Percentiles rank a stretch among this genome's conserved stretches.
phyloP scores from a whole-genome alignment of 2,797 vertebrate species.

The Stomatorhinus walkeri region DNA sequence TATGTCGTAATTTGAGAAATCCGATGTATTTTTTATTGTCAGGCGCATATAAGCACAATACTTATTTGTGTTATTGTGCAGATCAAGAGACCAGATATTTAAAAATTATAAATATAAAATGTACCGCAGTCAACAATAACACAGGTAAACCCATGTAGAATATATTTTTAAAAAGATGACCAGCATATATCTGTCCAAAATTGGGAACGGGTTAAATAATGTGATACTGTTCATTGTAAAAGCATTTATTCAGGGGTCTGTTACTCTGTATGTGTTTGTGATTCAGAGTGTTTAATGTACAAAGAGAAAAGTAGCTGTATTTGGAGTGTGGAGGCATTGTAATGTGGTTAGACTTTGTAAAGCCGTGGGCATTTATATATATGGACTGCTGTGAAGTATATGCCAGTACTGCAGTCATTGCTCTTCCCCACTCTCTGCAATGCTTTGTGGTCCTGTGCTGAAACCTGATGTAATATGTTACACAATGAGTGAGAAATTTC shows the following conservation, averaged over 20 bases:
- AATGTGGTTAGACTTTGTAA: neutral
- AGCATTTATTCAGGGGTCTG: neutral
- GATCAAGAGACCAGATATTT: neutral
- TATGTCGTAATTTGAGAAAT: neutral
- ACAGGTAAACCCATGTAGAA: neutral
- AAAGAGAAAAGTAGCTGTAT: neutral
- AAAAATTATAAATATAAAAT: neutral
- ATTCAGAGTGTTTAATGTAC: neutral
- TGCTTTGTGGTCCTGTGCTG: neutral
- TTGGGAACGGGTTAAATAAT: neutral
- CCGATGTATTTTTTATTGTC: neutral
- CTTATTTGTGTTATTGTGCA: neutral
- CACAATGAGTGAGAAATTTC: neutral
- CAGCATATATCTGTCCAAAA: neutral
- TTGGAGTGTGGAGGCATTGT: neutral
- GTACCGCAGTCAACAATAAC: neutral
- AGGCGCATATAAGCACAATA: neutral
- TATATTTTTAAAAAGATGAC: neutral
- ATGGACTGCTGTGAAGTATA: neutral
- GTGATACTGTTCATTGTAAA: neutral
- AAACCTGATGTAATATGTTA: neutral
- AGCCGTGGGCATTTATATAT: neutral
- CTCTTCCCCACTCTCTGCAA: neutral
- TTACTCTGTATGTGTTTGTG: neutral
- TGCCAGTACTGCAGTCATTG: neutral